Percentiles rank a stretch among this genome's conserved stretches.
Evolutionary conservation across 2,113 vertebrate genomes (phyloP).

Genomic region (Synchiropus splendidus): DNA sequence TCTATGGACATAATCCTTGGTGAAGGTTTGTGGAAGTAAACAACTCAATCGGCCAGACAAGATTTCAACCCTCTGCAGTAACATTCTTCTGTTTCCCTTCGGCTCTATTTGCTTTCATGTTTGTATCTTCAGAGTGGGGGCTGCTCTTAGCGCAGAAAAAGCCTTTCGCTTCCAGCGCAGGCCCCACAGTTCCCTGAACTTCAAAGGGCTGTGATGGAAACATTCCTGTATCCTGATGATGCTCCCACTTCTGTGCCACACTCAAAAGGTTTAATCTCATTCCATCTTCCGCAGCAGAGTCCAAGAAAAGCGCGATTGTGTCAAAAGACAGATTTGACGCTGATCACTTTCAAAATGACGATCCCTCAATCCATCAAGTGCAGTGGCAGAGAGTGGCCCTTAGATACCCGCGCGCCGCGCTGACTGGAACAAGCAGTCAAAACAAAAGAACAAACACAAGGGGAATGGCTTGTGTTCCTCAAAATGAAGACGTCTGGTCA

Average conservation of each 20-base stretch:
- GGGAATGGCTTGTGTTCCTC: conserved; percentile 26
- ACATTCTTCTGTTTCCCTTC: conserved; percentile 18
- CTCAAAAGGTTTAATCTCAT: conserved; percentile 28
- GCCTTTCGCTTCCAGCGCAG: conserved; percentile 36
- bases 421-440: conserved; percentile 33
- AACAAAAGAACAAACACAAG: conserved; percentile 14
- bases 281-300: conserved; percentile 22
- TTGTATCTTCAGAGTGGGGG: conserved; percentile 32
- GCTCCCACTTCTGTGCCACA: conserved; percentile 26
- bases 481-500: conserved; percentile 25
- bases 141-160: conserved; percentile 15
- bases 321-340: conserved; percentile 7
- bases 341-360: neutral
- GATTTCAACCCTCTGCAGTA: conserved; percentile 23
- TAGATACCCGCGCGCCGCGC: conserved; percentile 2
- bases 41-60: conserved; percentile 46
- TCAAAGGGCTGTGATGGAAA: conserved; percentile 48
- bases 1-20: conserved; percentile 31
- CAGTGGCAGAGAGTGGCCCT: too few relatives aligned
- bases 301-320: conserved; percentile 5
- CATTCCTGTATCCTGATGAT: conserved; percentile 27
- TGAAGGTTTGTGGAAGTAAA: conserved; percentile 46
- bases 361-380: too few relatives aligned
- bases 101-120: conserved; percentile 47
- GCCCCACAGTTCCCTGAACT: conserved; percentile 35